These are phyloP conservation scores for Xiphophorus hellerii DNA, from an alignment of 2,113 vertebrate species.

Conservation along the genomic window DNA sequence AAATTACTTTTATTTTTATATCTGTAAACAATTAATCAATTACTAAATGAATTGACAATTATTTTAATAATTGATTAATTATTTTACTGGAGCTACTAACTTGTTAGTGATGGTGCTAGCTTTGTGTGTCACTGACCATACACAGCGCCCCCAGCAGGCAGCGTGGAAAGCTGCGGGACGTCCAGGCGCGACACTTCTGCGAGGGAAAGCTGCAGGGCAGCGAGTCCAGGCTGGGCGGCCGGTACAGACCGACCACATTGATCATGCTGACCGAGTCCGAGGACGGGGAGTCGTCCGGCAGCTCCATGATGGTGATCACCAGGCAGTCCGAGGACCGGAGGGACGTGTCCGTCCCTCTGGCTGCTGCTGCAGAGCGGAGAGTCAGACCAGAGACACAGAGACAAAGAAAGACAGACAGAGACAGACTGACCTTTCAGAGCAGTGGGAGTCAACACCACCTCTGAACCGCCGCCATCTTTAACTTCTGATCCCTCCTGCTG, in stretches of 20 bases:
- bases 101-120: no score
- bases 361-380: conserved; percentile 9
- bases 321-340: conserved; percentile 84
- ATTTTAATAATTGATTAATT: no score
- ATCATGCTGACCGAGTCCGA: conserved; percentile 81
- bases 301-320: conserved; percentile 89
- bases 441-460: conserved; percentile 85
- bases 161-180: conserved; percentile 77
- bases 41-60: no score
- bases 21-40: no score
- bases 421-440: conserved; percentile 68
- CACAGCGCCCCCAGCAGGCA: conserved; percentile 86
- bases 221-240: conserved; percentile 76
- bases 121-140: conserved; percentile 71
- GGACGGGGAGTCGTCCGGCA: conserved; percentile 78
- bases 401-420: not conserved
- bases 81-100: no score
- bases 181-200: conserved; percentile 82
- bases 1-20: no score
- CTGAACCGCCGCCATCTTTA: conserved; percentile 38
- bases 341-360: conserved; percentile 21
- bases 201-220: conserved; percentile 79
- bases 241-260: conserved; percentile 84
- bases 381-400: not conserved
- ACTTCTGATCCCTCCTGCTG: conserved; percentile 31